Percentiles rank a stretch among this genome's conserved stretches.
Evolutionary conservation across 2,888 invertebrate species (phyloP).

Genomic region (Cataglyphis livida): DNA sequence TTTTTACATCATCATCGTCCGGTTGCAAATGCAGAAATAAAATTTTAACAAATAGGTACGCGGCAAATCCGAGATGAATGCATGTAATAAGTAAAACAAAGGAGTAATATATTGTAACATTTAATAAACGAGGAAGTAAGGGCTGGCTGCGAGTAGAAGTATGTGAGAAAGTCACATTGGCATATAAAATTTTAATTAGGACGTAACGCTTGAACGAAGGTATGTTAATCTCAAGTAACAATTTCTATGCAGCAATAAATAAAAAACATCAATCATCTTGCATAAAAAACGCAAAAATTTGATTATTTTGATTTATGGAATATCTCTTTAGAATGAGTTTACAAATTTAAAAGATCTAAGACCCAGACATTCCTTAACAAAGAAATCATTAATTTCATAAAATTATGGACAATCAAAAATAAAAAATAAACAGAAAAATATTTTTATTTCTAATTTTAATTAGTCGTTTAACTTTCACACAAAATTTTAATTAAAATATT

Average conservation of each 20-base stretch:
- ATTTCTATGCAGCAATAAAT: conserved; percentile 1
- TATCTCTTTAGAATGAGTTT: background rate
- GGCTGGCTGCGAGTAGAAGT: background rate
- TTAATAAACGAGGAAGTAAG: conserved; percentile 43
- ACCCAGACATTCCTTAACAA: background rate
- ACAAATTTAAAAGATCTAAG: background rate
- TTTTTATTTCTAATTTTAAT: background rate
- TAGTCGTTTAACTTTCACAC: background rate
- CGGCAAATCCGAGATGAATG: background rate
- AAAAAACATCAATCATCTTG: conserved; percentile 19
- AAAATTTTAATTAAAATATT: background rate
- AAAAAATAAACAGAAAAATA: background rate
- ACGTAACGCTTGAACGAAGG: conserved; percentile 47
- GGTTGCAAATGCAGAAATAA: background rate
- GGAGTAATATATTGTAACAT: conserved; percentile 26
- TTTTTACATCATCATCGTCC: background rate
- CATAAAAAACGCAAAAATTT: conserved; percentile 38
- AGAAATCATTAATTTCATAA: background rate
- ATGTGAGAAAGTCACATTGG: conserved; percentile 45
- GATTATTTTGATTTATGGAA: background rate
- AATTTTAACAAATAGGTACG: background rate
- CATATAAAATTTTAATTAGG: conserved; percentile 40
- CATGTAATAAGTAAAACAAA: conserved; percentile 30
- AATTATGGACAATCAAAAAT: background rate
- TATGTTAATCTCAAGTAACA: conserved; percentile 35